phyloP scores from a whole-genome alignment of 30 jellyfish, hydroid and myxozoan genomes.

The Hydra vulgaris region DNA sequence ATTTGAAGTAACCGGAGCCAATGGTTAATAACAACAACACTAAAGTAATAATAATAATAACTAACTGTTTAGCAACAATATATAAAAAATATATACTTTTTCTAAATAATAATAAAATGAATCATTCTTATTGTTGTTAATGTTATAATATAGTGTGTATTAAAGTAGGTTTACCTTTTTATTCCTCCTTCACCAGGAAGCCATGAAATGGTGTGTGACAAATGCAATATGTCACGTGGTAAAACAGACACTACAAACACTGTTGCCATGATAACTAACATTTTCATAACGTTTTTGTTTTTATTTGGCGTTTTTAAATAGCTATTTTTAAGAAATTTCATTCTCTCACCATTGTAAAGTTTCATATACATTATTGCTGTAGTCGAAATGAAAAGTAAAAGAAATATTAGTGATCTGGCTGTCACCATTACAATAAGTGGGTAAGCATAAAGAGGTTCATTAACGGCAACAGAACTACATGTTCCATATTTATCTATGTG shows the following conservation, averaged over 20 bases:
- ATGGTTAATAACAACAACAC: no score
- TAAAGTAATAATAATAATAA: no score
- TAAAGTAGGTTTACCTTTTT: no score
- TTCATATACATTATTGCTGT: slow-evolving; percentile 10
- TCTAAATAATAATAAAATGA: no score
- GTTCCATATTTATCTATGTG: not conserved
- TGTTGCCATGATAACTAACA: slow-evolving; percentile 35
- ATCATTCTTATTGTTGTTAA: no score
- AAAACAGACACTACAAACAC: slow-evolving; percentile 37
- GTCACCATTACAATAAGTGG: slow-evolving; percentile 33
- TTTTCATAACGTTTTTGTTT: slow-evolving; percentile 29
- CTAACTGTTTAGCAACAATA: no score
- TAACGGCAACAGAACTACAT: slow-evolving; percentile 15
- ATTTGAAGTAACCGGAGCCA: no score
- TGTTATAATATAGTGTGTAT: no score
- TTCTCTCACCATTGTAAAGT: slow-evolving; percentile 9
- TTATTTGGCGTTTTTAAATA: not conserved
- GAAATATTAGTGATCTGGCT: slow-evolving; percentile 17
- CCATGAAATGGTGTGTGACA: slow-evolving; percentile 48
- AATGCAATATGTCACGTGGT: slow-evolving; percentile 64
- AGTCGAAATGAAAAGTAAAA: slow-evolving; percentile 33
- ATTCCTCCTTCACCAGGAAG: slow-evolving; percentile 8
- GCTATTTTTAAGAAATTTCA: not conserved
- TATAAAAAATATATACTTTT: no score
- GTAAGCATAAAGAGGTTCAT: slow-evolving; percentile 21